A percentile compares a stretch with the other conserved stretches of the same genome.
Conservation (phyloP, 2,888 invertebrate species). For the Baronia brevicornis region DNA sequence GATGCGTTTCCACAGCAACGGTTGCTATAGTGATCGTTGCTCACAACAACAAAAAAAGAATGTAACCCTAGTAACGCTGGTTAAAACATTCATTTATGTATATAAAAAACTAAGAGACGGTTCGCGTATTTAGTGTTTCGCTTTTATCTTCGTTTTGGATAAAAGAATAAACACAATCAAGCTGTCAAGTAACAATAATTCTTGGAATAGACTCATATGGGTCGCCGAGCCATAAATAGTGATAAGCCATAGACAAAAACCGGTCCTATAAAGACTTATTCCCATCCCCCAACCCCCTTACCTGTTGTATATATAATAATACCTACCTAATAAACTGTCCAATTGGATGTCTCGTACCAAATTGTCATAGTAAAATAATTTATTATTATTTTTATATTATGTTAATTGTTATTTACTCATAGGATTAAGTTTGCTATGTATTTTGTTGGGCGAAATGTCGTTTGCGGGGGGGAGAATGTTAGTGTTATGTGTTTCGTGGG, state of each 20-base stretch:
- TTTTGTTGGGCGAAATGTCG: constrained; percentile 16
- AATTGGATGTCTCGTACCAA: constrained; percentile 67
- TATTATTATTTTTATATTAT: constrained; percentile 20
- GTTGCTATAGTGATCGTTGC: too few relatives aligned
- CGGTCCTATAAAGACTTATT: constrained; percentile 1
- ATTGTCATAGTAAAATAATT: constrained; percentile 29
- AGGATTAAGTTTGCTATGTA: constrained; percentile 17
- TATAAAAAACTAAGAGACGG: too few relatives aligned
- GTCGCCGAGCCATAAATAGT: neutral
- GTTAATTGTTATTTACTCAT: constrained; percentile 38
- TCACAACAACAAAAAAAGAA: too few relatives aligned
- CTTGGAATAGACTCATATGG: neutral
- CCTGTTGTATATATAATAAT: constrained; percentile 13
- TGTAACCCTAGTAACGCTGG: too few relatives aligned
- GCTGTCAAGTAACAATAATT: too few relatives aligned
- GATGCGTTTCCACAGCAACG: too few relatives aligned
- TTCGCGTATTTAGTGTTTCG: too few relatives aligned
- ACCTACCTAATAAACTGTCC: constrained; percentile 33
- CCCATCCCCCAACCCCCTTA: constrained; percentile 1
- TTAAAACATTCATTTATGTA: too few relatives aligned
- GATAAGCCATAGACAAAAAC: neutral
- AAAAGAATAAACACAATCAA: too few relatives aligned
- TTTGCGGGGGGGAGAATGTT: too few relatives aligned
- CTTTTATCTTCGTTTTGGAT: too few relatives aligned
- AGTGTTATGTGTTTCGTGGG: too few relatives aligned